A percentile compares a stretch with the other conserved stretches of the same genome.
phyloP scores from a whole-genome alignment of 2,113 vertebrate species.

The Mystacornis crossleyi region DNA sequence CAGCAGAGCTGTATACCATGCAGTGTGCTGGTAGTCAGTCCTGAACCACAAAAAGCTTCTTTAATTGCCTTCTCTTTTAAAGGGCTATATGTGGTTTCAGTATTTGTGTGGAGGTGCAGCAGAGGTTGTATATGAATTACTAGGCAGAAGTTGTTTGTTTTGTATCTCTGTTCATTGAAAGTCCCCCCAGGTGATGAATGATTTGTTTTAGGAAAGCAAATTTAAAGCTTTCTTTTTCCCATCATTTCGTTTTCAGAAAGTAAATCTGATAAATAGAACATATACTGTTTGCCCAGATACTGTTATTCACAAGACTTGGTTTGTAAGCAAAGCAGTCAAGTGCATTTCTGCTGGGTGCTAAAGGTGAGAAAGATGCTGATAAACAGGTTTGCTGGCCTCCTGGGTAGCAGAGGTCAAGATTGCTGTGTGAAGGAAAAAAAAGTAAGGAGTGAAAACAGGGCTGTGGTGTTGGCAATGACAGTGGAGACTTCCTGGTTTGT shows the following conservation, averaged over 20 bases:
- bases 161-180: neutral
- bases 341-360: neutral
- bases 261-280: neutral
- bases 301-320: neutral
- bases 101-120: neutral
- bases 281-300: neutral
- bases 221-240: neutral
- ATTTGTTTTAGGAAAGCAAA: neutral
- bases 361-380: neutral
- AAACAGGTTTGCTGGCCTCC: neutral
- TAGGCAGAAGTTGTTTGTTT: constrained; percentile 5
- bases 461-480: neutral
- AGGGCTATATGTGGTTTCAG: neutral
- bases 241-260: neutral
- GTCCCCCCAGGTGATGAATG: neutral
- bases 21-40: neutral
- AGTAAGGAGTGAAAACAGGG: neutral
- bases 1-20: neutral
- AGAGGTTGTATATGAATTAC: neutral
- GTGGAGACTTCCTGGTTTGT: neutral
- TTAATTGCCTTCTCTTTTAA: neutral
- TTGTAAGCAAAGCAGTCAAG: neutral
- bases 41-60: neutral
- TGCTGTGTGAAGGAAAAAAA: neutral
- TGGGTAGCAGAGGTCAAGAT: neutral